These are phyloP conservation scores for Willowsia nigromaculata DNA, from an alignment of 2,888 invertebrate genomes.

Conservation along the genomic window DNA sequence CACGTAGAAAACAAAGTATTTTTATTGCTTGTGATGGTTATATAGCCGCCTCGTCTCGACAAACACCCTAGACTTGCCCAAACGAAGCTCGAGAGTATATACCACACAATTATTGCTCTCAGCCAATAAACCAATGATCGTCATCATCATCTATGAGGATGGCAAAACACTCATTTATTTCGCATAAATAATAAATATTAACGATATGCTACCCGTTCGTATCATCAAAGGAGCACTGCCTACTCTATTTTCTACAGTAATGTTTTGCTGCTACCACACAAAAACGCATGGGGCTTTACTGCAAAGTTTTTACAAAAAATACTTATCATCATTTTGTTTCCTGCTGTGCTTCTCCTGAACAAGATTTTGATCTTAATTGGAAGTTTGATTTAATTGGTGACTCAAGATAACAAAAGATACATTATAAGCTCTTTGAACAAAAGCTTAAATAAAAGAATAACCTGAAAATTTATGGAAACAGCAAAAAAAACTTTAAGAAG, in stretches of 20 bases:
- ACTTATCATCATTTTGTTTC: conserved; percentile 56
- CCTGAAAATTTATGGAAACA: not conserved
- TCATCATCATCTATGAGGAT: conserved; percentile 14
- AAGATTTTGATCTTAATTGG: conserved; percentile 67
- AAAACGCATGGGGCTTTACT: not conserved
- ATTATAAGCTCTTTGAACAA: no score
- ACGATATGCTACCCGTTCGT: conserved; percentile 3
- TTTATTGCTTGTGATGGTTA: not conserved
- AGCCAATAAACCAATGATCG: conserved; percentile 31
- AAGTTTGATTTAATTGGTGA: conserved; percentile 63
- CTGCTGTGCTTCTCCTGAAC: conserved; percentile 48
- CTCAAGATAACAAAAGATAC: not conserved
- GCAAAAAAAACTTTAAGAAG: not conserved
- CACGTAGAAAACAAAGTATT: not conserved
- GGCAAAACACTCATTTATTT: conserved; percentile 60
- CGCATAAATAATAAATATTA: conserved; percentile 65
- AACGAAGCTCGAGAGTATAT: not conserved
- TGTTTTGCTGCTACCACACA: not conserved
- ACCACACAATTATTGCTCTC: conserved; percentile 28
- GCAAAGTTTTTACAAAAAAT: not conserved
- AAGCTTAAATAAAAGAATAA: not conserved
- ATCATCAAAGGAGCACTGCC: not conserved
- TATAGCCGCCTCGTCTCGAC: not conserved
- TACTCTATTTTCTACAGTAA: not conserved
- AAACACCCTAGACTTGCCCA: not conserved